Evolutionary conservation across 2,113 vertebrate species (phyloP).

Genomic region (Atherinomorus stipes): DNA sequence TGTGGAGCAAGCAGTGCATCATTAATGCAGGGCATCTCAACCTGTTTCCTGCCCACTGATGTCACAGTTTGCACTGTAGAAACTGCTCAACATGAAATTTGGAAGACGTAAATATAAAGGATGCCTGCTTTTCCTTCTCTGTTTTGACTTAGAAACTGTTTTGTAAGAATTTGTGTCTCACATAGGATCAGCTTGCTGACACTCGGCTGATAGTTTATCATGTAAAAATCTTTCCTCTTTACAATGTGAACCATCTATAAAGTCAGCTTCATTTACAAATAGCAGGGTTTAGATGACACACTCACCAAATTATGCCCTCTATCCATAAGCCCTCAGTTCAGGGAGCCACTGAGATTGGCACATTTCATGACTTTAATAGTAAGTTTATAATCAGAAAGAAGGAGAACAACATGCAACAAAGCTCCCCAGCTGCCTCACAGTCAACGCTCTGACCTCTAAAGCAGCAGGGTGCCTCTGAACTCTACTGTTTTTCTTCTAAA

Average conservation of each 20-base stretch:
- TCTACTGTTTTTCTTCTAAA: not conserved
- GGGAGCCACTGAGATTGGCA: not conserved
- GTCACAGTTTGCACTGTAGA: no score
- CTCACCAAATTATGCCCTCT: not conserved
- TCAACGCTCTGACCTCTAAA: not conserved
- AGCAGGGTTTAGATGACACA: not conserved
- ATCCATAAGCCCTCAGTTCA: not conserved
- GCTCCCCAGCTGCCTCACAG: not conserved
- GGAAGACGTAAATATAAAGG: no score
- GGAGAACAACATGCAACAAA: not conserved
- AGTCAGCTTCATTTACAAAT: slow-evolving; percentile 1
- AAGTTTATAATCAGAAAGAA: not conserved
- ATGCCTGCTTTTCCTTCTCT: no score
- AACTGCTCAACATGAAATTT: no score
- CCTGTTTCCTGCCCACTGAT: no score
- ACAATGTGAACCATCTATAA: not conserved
- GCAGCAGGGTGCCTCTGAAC: slow-evolving; percentile 1
- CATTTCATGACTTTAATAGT: not conserved
- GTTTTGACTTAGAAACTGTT: not conserved
- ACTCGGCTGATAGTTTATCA: not conserved
- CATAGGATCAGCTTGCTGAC: not conserved
- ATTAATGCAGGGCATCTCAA: no score
- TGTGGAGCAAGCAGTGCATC: not conserved
- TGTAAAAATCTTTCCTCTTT: not conserved
- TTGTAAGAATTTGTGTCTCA: not conserved